Conservation (phyloP, 2,797 vertebrate genomes). For the Chaetodon trifasciatus region DNA sequence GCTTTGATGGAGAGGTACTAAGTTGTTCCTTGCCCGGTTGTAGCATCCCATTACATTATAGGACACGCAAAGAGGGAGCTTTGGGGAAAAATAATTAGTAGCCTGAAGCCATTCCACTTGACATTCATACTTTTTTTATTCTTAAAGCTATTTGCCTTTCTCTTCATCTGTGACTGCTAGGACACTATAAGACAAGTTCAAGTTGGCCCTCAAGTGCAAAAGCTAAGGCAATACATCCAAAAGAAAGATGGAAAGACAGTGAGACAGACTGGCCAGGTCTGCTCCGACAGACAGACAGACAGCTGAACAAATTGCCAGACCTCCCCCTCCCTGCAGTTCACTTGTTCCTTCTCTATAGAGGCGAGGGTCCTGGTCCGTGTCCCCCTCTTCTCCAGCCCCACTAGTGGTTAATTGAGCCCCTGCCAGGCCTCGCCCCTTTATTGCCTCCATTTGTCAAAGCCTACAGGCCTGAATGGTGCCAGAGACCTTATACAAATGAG, state of each 20-base stretch:
- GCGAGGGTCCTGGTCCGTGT: conserved; percentile 75
- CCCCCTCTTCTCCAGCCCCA: conserved; percentile 75
- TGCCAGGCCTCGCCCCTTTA: conserved; percentile 85
- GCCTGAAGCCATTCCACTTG: conserved; percentile 2
- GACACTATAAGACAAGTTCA: conserved; percentile 42
- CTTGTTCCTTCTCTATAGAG: conserved; percentile 80
- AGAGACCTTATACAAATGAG: conserved; percentile 86
- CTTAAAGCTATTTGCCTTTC: conserved; percentile 31
- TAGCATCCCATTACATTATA: conserved; percentile 24
- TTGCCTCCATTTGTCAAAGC: conserved; percentile 87
- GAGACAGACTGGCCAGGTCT: conserved; percentile 53
- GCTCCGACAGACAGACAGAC: conserved; percentile 71
- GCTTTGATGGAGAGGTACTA: conserved; percentile 2
- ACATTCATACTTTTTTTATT: conserved; percentile 19
- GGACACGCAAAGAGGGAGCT: neutral
- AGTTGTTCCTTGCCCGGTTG: conserved; percentile 8
- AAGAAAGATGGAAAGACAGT: conserved; percentile 59
- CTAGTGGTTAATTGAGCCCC: conserved; percentile 84
- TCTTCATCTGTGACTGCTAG: conserved; percentile 27
- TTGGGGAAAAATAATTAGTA: neutral
- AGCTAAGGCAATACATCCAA: conserved; percentile 55
- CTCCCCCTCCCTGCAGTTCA: conserved; percentile 78
- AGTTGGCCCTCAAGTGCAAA: conserved; percentile 49
- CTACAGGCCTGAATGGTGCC: conserved; percentile 82
- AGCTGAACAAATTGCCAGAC: conserved; percentile 84